These are phyloP conservation scores for Xanthostigma xanthostigma DNA, from an alignment of 2,888 invertebrate genomes.

Conservation along the genomic window DNA sequence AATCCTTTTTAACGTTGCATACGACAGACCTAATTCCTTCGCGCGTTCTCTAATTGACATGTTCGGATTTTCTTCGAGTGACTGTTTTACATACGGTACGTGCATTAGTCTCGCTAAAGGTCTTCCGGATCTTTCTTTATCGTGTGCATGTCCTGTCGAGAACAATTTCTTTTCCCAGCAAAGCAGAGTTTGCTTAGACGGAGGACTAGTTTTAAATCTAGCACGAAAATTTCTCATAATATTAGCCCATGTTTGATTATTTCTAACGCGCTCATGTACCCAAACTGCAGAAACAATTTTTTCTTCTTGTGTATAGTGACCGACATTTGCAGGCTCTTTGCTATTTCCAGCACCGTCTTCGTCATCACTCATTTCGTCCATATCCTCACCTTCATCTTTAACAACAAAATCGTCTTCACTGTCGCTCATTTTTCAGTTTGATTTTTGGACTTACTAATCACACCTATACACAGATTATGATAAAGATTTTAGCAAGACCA, in stretches of 20 bases:
- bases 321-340: constrained; percentile 24
- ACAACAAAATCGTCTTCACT: not conserved
- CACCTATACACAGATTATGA: not conserved
- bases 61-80: constrained; percentile 18
- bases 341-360: constrained; percentile 3
- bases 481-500: no score
- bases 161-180: constrained; percentile 27
- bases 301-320: constrained; percentile 21
- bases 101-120: constrained; percentile 15
- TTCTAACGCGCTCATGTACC: constrained; percentile 25
- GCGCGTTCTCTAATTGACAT: constrained; percentile 25
- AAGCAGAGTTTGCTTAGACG: constrained; percentile 25
- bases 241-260: constrained; percentile 16
- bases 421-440: not conserved
- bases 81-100: constrained; percentile 20
- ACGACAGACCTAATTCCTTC: constrained; percentile 20
- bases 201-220: constrained; percentile 23
- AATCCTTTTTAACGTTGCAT: constrained; percentile 23
- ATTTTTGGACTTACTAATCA: constrained; percentile 3
- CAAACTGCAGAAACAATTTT: constrained; percentile 26
- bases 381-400: no score
- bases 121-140: constrained; percentile 24
- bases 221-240: constrained; percentile 23
- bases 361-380: not conserved
- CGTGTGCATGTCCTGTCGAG: constrained; percentile 24